Base-by-base conservation (phyloP, 1,140 invertebrate genomes). In the Bombus affinis region DNA sequence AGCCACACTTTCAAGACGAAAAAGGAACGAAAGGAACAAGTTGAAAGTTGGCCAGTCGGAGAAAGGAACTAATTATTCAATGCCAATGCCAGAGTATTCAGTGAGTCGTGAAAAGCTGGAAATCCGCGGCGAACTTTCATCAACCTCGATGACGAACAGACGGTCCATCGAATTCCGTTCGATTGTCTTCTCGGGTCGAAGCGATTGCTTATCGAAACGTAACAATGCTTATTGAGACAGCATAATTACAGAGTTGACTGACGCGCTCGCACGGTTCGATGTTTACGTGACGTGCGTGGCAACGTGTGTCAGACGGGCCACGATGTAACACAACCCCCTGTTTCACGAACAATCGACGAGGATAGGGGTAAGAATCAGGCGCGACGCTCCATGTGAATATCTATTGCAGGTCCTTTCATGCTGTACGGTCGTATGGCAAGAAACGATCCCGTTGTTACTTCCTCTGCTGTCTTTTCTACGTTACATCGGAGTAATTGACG, bases 341-440 rank as follows among this genome's bases (percentile, higher is more conserved):
- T 85, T 82, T 57, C 87, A 62, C 74, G 82, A 82, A 85, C 86
- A 81, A 84, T 85, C 86, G 75, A 12, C 42, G 25, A 70, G 70
- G 28, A 81, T 81, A 78, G 77, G 83, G 66, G 77, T 59, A 84
- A 88, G 86, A 85, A 88, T 90, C 80, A 83, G 89, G 87, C 86
- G 85, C 88, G 81, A 90, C 83, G 82, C 89, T 86, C 75, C 82
- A 70, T 86, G 80, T 72, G 85, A 91, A 91, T 89, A 89, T 92
- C 89, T 42, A 91, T 91, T 89, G 88, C 89, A 72, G 79, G 68
- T 22, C 68, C 62, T 57, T 87, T 70, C 78, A 70, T 78, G 68
- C 25, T 79, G 73, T 65, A 70, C 70, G 87, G 59, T 71, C 88
- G 44, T 62, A 39, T 70, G 83, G 68, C 57, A 89, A 89, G 80